Conservation (phyloP, 1,140 invertebrate genomes). For the Apis dorsata region DNA sequence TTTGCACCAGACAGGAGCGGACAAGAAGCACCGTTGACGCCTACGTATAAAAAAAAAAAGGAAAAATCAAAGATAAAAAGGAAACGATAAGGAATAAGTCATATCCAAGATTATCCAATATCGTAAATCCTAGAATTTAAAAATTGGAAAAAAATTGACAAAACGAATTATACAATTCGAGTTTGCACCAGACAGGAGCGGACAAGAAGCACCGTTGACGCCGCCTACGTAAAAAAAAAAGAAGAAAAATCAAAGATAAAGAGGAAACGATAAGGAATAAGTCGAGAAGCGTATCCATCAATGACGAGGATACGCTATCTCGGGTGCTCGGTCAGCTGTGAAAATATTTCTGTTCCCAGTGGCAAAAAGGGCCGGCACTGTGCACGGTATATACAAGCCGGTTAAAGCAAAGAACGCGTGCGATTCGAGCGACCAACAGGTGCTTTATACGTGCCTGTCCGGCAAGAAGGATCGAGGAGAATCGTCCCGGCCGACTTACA, state of each 20-base stretch:
- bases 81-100: too few relatives aligned
- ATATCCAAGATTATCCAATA: too few relatives aligned
- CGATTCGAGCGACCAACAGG: constrained; percentile 67
- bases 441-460: constrained; percentile 67
- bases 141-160: too few relatives aligned
- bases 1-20: too few relatives aligned
- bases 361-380: constrained; percentile 57
- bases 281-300: constrained; percentile 43
- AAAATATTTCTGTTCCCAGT: constrained; percentile 67
- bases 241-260: neutral
- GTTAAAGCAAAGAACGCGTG: constrained; percentile 55
- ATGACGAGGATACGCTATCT: constrained; percentile 51
- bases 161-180: too few relatives aligned
- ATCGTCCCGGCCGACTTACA: constrained; percentile 58
- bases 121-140: too few relatives aligned
- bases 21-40: too few relatives aligned
- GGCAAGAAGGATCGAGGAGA: constrained; percentile 63
- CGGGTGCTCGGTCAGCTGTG: constrained; percentile 62
- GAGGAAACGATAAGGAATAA: constrained; percentile 43
- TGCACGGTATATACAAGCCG: constrained; percentile 42
- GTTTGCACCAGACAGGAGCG: too few relatives aligned
- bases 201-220: too few relatives aligned
- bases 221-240: neutral
- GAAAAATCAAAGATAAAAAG: too few relatives aligned
- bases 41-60: too few relatives aligned